Evolutionary conservation across 2,113 vertebrate species (phyloP).

Genomic region (Gopherus evgoodei): DNA sequence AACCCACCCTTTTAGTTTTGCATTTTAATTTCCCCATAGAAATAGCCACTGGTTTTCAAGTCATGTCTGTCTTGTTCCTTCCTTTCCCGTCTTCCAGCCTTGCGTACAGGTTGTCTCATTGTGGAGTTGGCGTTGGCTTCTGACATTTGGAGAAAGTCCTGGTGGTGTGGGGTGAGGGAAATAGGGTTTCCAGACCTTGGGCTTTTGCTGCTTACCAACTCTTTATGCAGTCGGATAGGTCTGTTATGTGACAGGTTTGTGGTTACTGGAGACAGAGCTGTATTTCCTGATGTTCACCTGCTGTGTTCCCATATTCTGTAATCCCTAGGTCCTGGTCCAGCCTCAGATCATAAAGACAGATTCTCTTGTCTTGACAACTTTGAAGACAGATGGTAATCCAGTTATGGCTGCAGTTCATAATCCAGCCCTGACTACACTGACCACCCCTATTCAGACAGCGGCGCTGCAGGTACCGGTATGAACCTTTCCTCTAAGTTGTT

Average conservation of each 20-base stretch:
- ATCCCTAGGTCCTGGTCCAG: conserved; percentile 90
- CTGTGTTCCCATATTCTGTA: not conserved
- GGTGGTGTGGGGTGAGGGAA: not conserved
- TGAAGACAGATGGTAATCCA: conserved; percentile 93
- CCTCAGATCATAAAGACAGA: conserved; percentile 98
- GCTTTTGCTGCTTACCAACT: not conserved
- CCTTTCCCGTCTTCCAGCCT: not conserved
- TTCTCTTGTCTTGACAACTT: conserved; percentile 93
- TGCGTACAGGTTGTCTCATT: not conserved
- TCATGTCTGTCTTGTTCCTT: not conserved
- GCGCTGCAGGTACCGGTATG: conserved; percentile 89
- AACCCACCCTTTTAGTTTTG: not conserved
- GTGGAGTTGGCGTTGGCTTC: not conserved
- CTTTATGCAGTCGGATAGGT: not conserved
- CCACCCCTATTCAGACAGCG: conserved; percentile 92
- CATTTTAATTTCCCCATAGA: not conserved
- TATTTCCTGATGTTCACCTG: not conserved
- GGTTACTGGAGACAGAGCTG: not conserved
- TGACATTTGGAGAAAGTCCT: not conserved
- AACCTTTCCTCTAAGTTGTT: not conserved
- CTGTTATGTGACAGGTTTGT: not conserved
- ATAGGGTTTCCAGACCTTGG: accelerated
- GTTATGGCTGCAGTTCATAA: conserved; percentile 94
- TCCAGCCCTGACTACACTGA: conserved; percentile 88
- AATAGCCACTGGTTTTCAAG: not conserved